These are phyloP conservation scores for Ectemnius cavifrons DNA, from an alignment of 2,888 invertebrate genomes.

Conservation along the genomic window DNA sequence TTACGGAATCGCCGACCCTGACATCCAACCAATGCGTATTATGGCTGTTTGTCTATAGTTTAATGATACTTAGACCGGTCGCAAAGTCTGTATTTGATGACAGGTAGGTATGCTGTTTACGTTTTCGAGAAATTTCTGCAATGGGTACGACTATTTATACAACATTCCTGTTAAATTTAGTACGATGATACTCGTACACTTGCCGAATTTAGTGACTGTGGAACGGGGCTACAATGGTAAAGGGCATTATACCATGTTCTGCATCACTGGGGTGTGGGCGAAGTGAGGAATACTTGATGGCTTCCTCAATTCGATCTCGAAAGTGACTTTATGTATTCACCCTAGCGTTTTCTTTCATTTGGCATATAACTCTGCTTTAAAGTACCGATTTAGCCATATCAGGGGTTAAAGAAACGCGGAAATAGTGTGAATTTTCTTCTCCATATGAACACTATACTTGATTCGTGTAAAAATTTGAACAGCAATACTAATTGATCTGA, in stretches of 20 bases:
- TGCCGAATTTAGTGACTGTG: slow-evolving; percentile 35
- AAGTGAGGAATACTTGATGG: no score
- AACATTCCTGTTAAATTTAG: slow-evolving; percentile 68
- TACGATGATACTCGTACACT: slow-evolving; percentile 34
- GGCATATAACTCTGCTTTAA: neutral
- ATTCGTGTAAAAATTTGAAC: no score
- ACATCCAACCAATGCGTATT: slow-evolving; percentile 2
- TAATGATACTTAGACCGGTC: slow-evolving; percentile 25
- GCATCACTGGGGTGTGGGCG: no score
- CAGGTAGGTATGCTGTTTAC: slow-evolving; percentile 61
- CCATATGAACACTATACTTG: no score
- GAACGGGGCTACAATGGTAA: slow-evolving; percentile 31
- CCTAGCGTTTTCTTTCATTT: neutral
- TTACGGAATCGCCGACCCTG: slow-evolving; percentile 10
- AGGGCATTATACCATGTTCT: slow-evolving; percentile 23
- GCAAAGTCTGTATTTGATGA: slow-evolving; percentile 40
- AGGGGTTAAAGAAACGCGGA: no score
- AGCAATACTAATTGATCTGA: no score
- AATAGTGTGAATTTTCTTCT: no score
- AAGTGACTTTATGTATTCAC: no score
- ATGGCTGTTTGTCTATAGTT: neutral
- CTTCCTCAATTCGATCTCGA: no score
- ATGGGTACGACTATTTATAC: slow-evolving; percentile 67
- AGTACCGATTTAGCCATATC: no score
- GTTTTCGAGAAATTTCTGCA: slow-evolving; percentile 64